Evolutionary conservation across 2,888 invertebrate species (phyloP).

Genomic region (Keiferia lycopersicella): DNA sequence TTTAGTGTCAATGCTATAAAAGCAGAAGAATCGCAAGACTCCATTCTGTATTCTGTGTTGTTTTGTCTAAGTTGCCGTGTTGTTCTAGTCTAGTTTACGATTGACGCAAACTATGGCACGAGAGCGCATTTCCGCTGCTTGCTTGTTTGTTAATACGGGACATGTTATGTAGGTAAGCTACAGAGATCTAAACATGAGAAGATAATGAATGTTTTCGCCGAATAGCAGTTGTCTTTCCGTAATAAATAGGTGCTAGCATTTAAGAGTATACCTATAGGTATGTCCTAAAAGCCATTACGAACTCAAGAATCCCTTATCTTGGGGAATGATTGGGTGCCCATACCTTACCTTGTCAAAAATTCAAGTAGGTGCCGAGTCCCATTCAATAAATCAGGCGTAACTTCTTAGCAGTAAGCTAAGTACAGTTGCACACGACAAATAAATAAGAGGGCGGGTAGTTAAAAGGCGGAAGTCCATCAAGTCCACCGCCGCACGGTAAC

Average conservation of each 20-base stretch:
- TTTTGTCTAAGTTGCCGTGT: constrained; percentile 26
- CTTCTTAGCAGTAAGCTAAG: constrained; percentile 16
- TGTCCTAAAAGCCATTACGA: too few relatives aligned
- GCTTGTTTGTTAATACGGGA: constrained; percentile 3
- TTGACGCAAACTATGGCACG: constrained; percentile 38
- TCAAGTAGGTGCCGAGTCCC: too few relatives aligned
- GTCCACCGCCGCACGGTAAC: constrained; percentile 35
- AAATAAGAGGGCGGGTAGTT: constrained; percentile 46
- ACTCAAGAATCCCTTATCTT: too few relatives aligned
- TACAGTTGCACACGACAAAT: constrained; percentile 21
- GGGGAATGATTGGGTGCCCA: too few relatives aligned
- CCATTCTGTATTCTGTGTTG: neutral
- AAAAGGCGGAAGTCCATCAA: constrained; percentile 77
- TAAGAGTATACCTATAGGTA: too few relatives aligned
- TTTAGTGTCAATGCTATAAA: too few relatives aligned
- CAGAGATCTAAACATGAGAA: too few relatives aligned
- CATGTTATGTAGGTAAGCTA: neutral
- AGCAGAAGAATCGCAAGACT: too few relatives aligned
- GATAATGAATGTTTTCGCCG: too few relatives aligned
- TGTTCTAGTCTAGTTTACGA: constrained; percentile 41
- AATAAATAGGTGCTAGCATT: too few relatives aligned
- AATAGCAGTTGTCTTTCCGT: too few relatives aligned
- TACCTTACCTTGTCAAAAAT: too few relatives aligned
- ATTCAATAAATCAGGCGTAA: constrained; percentile 15
- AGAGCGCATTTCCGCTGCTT: constrained; percentile 34